These are phyloP conservation scores for Chrysopilus asiliformis DNA, from an alignment of 2,888 invertebrate species.

Conservation along the genomic window DNA sequence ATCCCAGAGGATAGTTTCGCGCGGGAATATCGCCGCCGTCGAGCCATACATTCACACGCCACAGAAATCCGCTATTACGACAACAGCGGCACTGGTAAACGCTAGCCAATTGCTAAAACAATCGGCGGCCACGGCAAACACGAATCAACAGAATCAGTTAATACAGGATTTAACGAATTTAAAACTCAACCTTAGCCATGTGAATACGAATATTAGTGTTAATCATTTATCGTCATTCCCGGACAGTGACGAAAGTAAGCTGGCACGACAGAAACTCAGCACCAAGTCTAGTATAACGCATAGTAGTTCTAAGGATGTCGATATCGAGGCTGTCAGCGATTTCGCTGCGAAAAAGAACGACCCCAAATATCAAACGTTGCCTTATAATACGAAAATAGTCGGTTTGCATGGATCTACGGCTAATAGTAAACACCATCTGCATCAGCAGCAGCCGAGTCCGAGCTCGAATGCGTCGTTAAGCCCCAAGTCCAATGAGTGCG, in stretches of 20 bases:
- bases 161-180: conserved; percentile 34
- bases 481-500: conserved; percentile 19
- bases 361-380: conserved; percentile 83
- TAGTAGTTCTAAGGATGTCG: conserved; percentile 18
- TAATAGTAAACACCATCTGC: too few relatives aligned
- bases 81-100: conserved; percentile 17
- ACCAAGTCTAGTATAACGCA: conserved; percentile 8
- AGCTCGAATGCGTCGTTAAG: conserved; percentile 7
- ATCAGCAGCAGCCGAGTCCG: conserved; percentile 34
- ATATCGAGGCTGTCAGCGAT: conserved; percentile 29
- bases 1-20: conserved; percentile 36
- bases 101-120: conserved; percentile 28
- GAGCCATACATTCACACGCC: conserved; percentile 82
- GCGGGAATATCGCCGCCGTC: conserved; percentile 74
- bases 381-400: conserved; percentile 80
- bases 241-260: conserved; percentile 41
- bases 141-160: conserved; percentile 34
- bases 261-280: conserved; percentile 32
- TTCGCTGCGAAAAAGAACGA: conserved; percentile 73
- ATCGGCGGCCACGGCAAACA: conserved; percentile 29
- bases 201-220: conserved; percentile 38
- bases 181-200: conserved; percentile 24
- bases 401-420: conserved; percentile 49
- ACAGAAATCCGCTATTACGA: conserved; percentile 39
- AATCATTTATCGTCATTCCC: conserved; percentile 40